Evolutionary conservation across 2,797 vertebrate genomes (phyloP), one percentile per base, ranked within the genome.

Genomic region (Hapalemur alaotrensis): DNA sequence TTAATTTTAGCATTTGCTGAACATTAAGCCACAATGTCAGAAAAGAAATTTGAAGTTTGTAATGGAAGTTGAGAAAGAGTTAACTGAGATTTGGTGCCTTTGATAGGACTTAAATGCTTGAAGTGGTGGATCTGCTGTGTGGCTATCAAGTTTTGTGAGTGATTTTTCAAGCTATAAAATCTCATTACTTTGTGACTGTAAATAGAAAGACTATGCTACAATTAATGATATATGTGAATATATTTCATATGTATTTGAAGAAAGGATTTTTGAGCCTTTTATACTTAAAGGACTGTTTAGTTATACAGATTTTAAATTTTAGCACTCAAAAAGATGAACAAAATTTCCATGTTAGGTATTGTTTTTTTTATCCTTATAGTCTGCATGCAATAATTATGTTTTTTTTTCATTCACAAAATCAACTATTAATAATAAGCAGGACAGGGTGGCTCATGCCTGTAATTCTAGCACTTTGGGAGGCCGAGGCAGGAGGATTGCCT

Each of bases 41-140:
- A 84, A 69, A 73, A 65, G 30, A 67, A 73, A 79, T 72, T 78
- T 72, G 46, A 79, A 91, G 59, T 73, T 88, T 95, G n/a, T 96
- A 63, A 48, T 90, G 72, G 30, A 73, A 84, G 32, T 91, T 78
- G 83, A 88, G 72, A 72, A 79, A 67, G 25, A 88, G 13, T 91
- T 91, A 54, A 30, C n/a, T 28, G 23, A 85, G 35, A 13, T 87
- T 87, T 87, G 52, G 28, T 72, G 28, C 41, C 69, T n/a, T 86
- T 59, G 52, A 85, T 41, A 79, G 57, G 54, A 80, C 59, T 85
- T 93, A 80, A 89, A 38, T 95, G 59, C 57, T 67, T 83, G 48
- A 95, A 69, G 15, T 61, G 43, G 35, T 92, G 9, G 46, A 79
- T 89, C 88, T 93, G 57, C 54, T 81, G 7, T 78, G 4, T 93